Evolutionary conservation across 2,797 vertebrate genomes (phyloP), one percentile per base, ranked within the genome.

Genomic region (Uromys caudimaculatus): DNA sequence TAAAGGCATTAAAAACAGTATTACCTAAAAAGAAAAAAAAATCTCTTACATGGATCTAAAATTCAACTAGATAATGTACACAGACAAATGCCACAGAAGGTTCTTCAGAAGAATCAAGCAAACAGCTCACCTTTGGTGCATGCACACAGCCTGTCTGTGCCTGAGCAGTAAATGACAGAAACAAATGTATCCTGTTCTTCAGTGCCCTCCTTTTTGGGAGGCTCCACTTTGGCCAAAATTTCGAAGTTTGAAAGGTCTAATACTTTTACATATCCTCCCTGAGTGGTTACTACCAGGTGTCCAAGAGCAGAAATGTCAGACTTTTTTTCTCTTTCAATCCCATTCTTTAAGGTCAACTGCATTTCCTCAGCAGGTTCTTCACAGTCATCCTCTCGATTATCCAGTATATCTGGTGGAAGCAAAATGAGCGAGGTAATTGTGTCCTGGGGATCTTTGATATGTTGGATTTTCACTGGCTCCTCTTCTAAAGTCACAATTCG

Each of bases 131-230:
- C 99, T 99, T 99, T 99, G 96, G 99, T 99, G 98, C 99, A 99
- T 4, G 99, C 99, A 98, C 99, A 99, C 95, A 99, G 99, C 98
- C 99, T 99, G 99, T 99, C 99, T 19, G 99, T 99, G 98, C 99
- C 99, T 64, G 99, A 99, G 98, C 99, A 99, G 98, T 99, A 99
- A 91, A 99, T 99, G 95, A 99, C 99, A 90, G 99, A 99, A 97
- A 99, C 99, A 98, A 99, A 99, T 41, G 99, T 99, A 98, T 99
- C 99, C 50, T 98, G 98, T 97, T 99, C 99, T 62, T 99, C 99
- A 54, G 98, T 98, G 71, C 99, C 99, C 94, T 99, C 99, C 98
- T 99, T 99, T 98, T 99, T 99, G 93, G 99, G 99, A 29, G 99
- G 99, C 96, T 99, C 99, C 98, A 99, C 99, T 98, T 99, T 99